phyloP scores from a whole-genome alignment of 2,113 vertebrate species.

The Anarrhichthys ocellatus region DNA sequence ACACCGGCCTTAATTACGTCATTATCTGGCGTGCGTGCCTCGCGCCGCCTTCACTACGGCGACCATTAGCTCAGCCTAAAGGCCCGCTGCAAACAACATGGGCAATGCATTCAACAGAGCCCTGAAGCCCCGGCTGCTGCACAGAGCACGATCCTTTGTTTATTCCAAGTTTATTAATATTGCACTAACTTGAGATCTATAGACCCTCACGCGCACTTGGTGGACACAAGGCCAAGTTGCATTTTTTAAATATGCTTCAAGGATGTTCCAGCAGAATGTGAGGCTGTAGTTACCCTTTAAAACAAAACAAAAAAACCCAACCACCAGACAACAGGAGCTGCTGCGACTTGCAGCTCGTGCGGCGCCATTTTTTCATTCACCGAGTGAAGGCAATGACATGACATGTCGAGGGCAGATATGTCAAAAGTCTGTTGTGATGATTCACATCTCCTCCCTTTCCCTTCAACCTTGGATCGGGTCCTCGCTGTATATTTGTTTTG shows the following conservation, averaged over 20 bases:
- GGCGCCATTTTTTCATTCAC: conserved; percentile 4
- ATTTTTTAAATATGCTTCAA: not conserved
- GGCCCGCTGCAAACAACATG: not conserved
- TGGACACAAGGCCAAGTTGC: not conserved
- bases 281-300: not conserved
- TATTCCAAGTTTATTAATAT: not conserved
- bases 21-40: too few relatives aligned
- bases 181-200: not conserved
- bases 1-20: too few relatives aligned
- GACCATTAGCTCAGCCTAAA: not conserved
- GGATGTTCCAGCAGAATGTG: not conserved
- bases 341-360: not conserved
- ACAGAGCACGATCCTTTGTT: not conserved
- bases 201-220: not conserved
- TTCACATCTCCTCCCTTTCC: conserved; percentile 32
- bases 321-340: conserved; percentile 6
- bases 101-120: not conserved
- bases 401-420: not conserved
- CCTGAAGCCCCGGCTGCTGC: too few relatives aligned
- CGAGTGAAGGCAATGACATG: not conserved
- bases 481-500: conserved; percentile 67
- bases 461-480: conserved; percentile 14
- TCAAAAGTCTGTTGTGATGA: conserved; percentile 4
- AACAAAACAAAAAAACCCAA: not conserved
- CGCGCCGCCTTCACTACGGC: not conserved